Base-by-base conservation (phyloP, 1,140 invertebrate genomes). In the Lepidotrigona ventralis region DNA sequence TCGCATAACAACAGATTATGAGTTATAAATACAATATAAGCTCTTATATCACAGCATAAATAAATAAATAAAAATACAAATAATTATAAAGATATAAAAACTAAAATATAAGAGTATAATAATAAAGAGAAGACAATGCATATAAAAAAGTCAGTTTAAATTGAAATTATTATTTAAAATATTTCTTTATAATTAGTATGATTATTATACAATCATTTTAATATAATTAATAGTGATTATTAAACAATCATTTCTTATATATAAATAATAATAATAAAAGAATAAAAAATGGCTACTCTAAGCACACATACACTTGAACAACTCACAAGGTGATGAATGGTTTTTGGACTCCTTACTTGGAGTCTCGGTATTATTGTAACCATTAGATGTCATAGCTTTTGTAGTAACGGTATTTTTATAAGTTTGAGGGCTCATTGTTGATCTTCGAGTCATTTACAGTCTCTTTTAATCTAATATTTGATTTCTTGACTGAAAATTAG, bases 311-410 rank as follows among this genome's bases (percentile, higher is more conserved):
- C 94, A 94, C 88, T 94, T 92, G 81, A 93, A 86, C 72, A 90
- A 94, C 94, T 94, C 93, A 94, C 94, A 94, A 87, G 94, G 94
- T 92, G 93, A 92, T 92, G 93, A 93, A 91, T 93, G 90, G 85
- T 88, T 93, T 75, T 92, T 92, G 60, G 90, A 85, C 84, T 93
- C 91, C 82, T 90, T 91, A 68, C 90, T 76, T 80, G 87, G 83
- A 68, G 88, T 79, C 68, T 88, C 87, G 60, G 86, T 66, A 73
- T 85, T 77, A 72, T 89, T 64, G 84, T 92, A 91, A 86, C 94
- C 93, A 86, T 94, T 94, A 51, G 93, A 92, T 88, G 93, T 89
- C 93, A 94, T 94, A 83, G 90, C 80, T 90, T 88, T 90, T 88
- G 91, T 77, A 82, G 91, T 85, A 81, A 92, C 88, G 87, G 87